These are phyloP conservation scores for Polypedilum vanderplanki DNA, from an alignment of 1,140 invertebrate species.

Conservation along the genomic window DNA sequence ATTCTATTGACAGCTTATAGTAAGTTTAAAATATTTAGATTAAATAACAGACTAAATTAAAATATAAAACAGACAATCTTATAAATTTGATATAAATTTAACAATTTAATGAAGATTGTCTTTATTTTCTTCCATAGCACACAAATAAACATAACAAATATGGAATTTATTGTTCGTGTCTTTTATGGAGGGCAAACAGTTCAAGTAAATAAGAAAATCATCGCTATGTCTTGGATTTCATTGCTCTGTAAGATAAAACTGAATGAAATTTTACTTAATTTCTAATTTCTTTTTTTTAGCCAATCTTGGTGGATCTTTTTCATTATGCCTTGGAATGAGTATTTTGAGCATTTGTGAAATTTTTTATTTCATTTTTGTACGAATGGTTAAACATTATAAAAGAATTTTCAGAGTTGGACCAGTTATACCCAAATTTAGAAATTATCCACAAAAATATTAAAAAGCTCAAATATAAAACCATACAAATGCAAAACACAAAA, in stretches of 20 bases:
- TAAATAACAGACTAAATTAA: not conserved
- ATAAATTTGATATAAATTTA: too few species aligned
- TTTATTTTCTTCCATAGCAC: not conserved
- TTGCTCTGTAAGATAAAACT: not conserved
- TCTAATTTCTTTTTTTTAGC: not conserved
- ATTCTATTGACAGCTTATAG: not conserved
- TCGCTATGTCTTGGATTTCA: slow-evolving; percentile 11
- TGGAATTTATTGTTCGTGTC: not conserved
- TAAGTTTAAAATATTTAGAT: not conserved
- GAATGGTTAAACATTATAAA: slow-evolving; percentile 36
- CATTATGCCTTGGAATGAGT: slow-evolving; percentile 40
- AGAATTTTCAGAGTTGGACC: slow-evolving; percentile 9
- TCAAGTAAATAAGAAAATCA: not conserved
- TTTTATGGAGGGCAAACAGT: slow-evolving; percentile 1
- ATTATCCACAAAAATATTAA: not conserved
- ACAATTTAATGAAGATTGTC: too few species aligned
- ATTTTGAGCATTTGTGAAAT: slow-evolving; percentile 41
- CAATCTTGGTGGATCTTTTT: slow-evolving; percentile 41
- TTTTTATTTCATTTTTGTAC: slow-evolving; percentile 40
- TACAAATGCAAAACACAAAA: too few species aligned
- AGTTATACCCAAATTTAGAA: not conserved
- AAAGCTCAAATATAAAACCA: too few species aligned
- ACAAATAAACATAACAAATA: not conserved
- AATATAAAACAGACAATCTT: too few species aligned
- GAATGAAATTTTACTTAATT: not conserved